phyloP scores from a whole-genome alignment of 2,797 vertebrate genomes.

The Neomorphus geoffroyi region DNA sequence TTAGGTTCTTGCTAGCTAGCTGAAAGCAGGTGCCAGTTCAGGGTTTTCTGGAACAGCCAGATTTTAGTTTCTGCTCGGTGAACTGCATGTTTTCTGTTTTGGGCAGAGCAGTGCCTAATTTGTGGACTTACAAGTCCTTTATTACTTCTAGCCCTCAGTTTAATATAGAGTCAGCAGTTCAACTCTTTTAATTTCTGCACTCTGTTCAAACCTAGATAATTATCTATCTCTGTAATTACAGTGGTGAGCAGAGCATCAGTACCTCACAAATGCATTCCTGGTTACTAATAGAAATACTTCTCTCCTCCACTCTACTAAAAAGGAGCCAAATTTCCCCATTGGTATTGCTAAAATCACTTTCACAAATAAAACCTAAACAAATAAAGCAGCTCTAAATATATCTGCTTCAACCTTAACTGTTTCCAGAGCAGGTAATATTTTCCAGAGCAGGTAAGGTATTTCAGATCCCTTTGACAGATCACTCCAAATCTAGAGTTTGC shows the following conservation, averaged over 20 bases:
- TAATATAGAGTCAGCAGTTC: background rate
- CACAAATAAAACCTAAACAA: conserved; percentile 9
- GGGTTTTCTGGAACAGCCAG: background rate
- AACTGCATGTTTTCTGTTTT: background rate
- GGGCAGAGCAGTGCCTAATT: background rate
- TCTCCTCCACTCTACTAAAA: background rate
- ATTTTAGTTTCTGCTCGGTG: background rate
- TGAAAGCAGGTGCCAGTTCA: background rate
- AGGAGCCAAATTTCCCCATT: background rate
- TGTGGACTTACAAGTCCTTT: background rate
- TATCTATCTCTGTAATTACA: background rate
- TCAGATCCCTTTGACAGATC: background rate
- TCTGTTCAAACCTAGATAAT: background rate
- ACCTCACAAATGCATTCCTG: background rate
- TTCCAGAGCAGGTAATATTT: background rate
- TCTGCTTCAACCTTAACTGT: background rate
- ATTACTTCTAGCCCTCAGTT: background rate
- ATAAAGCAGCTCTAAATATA: background rate
- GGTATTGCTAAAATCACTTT: background rate
- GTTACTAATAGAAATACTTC: background rate
- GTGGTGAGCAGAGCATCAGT: background rate
- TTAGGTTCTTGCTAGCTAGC: background rate
- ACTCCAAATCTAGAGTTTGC: background rate
- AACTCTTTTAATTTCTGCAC: background rate
- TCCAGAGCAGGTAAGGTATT: background rate